Evolutionary conservation across 2,113 vertebrate genomes (phyloP), one percentile per base, ranked within the genome.

Genomic region (Alosa alosa): DNA sequence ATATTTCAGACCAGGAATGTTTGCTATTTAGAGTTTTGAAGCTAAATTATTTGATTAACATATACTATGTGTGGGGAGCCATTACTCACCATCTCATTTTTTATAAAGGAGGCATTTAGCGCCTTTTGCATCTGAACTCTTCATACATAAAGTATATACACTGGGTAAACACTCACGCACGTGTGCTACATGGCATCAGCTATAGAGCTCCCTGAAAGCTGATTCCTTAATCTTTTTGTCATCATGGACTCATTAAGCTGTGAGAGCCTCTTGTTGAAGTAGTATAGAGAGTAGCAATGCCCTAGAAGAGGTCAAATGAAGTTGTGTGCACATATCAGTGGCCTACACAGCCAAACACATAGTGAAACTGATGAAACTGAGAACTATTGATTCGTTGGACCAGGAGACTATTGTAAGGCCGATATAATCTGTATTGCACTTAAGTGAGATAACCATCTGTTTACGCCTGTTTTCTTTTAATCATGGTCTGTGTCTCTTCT

Each of bases 401-500:
- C 13, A 15, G n/a, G n/a, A 31, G 64, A 72, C 64, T 72, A 31
- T 78, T 78, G 31, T 78, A 78, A 15, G 2, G 2, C 31, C 22
- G 36, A 36, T 36, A 78, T 78, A 39, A 78, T 78, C 72, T 78
- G n/a, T 68, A 68, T 68, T 31, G 10, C 22, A 68, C 31, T 68
- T 68, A 68, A 68, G 64, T 68, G 13, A 31, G 64, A 72, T 72
- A 31, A 31, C 25, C n/a, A n/a, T 25, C n/a, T 25, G 7, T n/a
- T 50, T 50, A 8, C 25, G 9, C 25, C 64, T 72, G 64, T 72
- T 72, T 25, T 72, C 41, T 44, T n/a, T 18, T 78, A 78, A 78
- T 39, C 31, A 78, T 5, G 39, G 72, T 41, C 3, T 25, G 18
- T 84, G 36, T 90, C 95, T 92, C 94, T 44, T 96, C 94, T 95